phyloP scores from a whole-genome alignment of 1,140 invertebrate genomes.

The Goniozus legneri region DNA sequence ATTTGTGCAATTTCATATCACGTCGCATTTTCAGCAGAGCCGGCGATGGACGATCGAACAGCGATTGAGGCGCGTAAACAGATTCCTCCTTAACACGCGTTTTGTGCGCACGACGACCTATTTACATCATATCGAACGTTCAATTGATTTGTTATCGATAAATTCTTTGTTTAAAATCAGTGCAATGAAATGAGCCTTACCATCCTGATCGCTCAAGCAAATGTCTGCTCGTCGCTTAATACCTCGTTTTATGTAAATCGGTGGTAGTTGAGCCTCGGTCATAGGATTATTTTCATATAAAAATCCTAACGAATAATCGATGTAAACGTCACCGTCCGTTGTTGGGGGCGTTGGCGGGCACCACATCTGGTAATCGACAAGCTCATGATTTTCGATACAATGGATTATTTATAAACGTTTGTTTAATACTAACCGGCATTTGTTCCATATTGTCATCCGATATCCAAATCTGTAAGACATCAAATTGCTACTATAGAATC shows the following conservation, averaged over 20 bases:
- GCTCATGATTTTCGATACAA: slow-evolving; percentile 1
- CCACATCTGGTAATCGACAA: slow-evolving; percentile 72
- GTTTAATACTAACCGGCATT: slow-evolving; percentile 69
- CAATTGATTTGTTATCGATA: slow-evolving; percentile 13
- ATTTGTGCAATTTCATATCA: slow-evolving; percentile 74
- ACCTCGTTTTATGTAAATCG: slow-evolving; percentile 81
- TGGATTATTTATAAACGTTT: slow-evolving; percentile 10
- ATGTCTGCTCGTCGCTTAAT: slow-evolving; percentile 70
- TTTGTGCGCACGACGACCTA: slow-evolving; percentile 61
- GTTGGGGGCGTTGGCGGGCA: slow-evolving; percentile 90
- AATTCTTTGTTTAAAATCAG: slow-evolving; percentile 3
- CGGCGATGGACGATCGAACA: slow-evolving; percentile 84
- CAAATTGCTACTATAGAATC: slow-evolving; percentile 16
- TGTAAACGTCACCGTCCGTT: slow-evolving; percentile 87
- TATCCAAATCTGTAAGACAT: slow-evolving; percentile 67
- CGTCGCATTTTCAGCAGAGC: slow-evolving; percentile 73
- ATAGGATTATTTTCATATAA: slow-evolving; percentile 82
- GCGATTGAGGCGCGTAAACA: slow-evolving; percentile 73
- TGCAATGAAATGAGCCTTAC: slow-evolving; percentile 34
- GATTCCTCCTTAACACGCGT: slow-evolving; percentile 68
- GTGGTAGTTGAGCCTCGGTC: slow-evolving; percentile 78
- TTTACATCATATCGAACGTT: not conserved
- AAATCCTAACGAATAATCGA: slow-evolving; percentile 79
- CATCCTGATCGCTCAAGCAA: slow-evolving; percentile 47
- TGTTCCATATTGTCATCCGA: slow-evolving; percentile 67